Conservation (phyloP, 2,888 invertebrate genomes). For the Ennomos erosarius region DNA sequence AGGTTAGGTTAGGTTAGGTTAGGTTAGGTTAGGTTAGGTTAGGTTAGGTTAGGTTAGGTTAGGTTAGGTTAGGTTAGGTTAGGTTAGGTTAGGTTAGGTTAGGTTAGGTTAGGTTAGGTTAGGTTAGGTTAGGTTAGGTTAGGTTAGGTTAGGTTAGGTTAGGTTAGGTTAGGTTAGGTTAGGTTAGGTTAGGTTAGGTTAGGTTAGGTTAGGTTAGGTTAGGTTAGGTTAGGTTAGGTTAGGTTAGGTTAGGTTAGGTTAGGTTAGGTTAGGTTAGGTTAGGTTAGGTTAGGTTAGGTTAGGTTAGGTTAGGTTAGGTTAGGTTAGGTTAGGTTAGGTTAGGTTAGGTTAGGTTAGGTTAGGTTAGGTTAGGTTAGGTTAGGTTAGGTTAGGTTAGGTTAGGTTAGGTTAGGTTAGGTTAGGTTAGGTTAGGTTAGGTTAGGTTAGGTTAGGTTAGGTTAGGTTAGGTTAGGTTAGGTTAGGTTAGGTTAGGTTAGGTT, state of each 20-base stretch:
- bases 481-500: constrained; percentile 26
- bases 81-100: no score
- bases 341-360: constrained; percentile 43
- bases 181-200: constrained; percentile 37
- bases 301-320: constrained; percentile 40
- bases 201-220: constrained; percentile 35
- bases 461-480: constrained; percentile 27
- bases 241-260: constrained; percentile 39
- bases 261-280: constrained; percentile 39
- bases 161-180: constrained; percentile 29
- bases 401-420: constrained; percentile 41
- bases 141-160: no score
- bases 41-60: no score
- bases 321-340: constrained; percentile 40
- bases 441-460: constrained; percentile 39
- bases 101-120: no score
- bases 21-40: no score
- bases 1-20: no score
- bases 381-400: constrained; percentile 41
- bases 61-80: no score
- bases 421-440: constrained; percentile 21
- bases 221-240: constrained; percentile 39
- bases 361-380: constrained; percentile 44
- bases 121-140: constrained; percentile 36
- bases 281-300: constrained; percentile 38